Evolutionary conservation across 2,797 vertebrate species (phyloP).

Genomic region (Peromyscus nudipes): DNA sequence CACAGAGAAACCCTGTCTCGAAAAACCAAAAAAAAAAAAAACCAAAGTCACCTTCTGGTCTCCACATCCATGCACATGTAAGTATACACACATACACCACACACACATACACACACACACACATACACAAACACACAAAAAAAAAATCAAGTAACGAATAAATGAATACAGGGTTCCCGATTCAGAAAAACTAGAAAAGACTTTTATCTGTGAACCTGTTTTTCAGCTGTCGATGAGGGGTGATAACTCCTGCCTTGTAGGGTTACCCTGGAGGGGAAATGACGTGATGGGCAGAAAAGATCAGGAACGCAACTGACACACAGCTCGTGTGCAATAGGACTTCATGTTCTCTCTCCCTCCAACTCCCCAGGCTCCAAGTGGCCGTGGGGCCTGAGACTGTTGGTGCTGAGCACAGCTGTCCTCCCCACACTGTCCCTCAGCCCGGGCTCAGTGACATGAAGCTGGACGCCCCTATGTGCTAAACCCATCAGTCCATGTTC

Average conservation of each 20-base stretch:
- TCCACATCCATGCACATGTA: not conserved
- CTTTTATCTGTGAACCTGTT: not conserved
- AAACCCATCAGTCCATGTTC: not conserved
- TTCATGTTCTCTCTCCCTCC: not conserved
- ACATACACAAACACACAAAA: not conserved
- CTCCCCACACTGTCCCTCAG: not conserved
- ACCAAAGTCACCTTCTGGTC: not conserved
- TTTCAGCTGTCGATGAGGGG: not conserved
- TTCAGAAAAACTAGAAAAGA: constrained; percentile 38
- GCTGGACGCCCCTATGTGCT: not conserved
- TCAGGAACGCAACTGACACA: not conserved
- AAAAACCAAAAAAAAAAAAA: no score
- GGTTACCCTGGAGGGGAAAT: not conserved
- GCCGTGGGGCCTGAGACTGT: not conserved
- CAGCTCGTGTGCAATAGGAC: not conserved
- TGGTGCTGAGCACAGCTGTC: not conserved
- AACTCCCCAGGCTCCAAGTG: not conserved
- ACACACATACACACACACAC: not conserved
- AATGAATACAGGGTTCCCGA: not conserved
- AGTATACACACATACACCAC: not conserved
- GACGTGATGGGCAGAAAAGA: not conserved
- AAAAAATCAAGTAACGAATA: not conserved
- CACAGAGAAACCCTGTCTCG: no score
- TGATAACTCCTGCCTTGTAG: not conserved
- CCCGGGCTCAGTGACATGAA: not conserved